These are phyloP conservation scores for Geodia barretti DNA, from an alignment of 37 sponge, comb jelly and placozoan genomes.

Conservation along the genomic window DNA sequence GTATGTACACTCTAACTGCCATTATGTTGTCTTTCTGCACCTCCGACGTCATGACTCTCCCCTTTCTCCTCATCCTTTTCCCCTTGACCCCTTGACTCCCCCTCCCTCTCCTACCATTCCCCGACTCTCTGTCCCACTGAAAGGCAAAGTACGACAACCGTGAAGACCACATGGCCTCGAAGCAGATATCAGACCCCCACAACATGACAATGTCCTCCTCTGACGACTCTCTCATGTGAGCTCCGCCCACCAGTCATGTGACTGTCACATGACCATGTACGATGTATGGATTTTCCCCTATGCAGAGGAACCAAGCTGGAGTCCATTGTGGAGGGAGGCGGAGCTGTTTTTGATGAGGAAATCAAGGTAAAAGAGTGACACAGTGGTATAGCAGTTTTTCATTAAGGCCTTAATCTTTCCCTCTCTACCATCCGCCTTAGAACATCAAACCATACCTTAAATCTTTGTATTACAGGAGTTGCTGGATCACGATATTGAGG, in stretches of 20 bases:
- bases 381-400: too few relatives aligned
- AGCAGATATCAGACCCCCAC: background rate
- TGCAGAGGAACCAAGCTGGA: background rate
- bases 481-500: constrained; percentile 51
- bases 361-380: too few relatives aligned
- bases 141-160: background rate
- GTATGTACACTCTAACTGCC: background rate
- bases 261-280: constrained; percentile 1
- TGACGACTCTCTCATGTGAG: constrained; percentile 35
- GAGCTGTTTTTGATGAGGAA: constrained; percentile 22
- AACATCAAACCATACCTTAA: too few relatives aligned
- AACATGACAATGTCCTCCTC: background rate
- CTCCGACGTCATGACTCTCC: background rate
- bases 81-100: constrained; percentile 6
- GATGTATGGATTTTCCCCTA: background rate
- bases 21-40: background rate
- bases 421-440: too few relatives aligned
- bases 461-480: constrained; percentile 56
- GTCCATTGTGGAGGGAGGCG: constrained; percentile 2
- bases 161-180: background rate
- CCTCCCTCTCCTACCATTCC: constrained; percentile 1
- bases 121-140: background rate
- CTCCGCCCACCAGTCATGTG: background rate
- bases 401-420: too few relatives aligned
- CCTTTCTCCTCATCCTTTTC: constrained; percentile 11